Conservation (phyloP, 2,797 vertebrate species). For the Spinus olivaceus region DNA sequence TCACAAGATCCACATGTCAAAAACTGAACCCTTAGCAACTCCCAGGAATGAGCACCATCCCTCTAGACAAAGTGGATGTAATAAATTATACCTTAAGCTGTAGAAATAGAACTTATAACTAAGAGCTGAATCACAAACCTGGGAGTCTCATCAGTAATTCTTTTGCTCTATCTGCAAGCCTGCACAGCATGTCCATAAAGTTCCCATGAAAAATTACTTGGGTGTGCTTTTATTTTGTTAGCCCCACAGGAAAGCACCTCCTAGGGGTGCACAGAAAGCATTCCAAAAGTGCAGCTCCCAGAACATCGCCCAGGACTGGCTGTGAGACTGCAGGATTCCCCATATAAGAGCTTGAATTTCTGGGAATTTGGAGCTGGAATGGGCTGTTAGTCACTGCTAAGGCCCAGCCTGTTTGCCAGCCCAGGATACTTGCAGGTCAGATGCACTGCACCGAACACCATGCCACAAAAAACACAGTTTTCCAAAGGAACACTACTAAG, state of each 20-base stretch:
- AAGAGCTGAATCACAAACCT: not conserved
- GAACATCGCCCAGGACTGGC: not conserved
- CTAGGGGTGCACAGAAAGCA: not conserved
- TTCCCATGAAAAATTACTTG: not conserved
- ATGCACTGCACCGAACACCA: accelerated
- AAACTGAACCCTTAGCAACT: not conserved
- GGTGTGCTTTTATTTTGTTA: accelerated
- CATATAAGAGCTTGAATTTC: accelerated
- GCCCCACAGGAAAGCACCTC: not conserved
- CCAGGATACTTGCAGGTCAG: not conserved
- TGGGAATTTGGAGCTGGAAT: not conserved
- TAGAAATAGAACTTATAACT: not conserved
- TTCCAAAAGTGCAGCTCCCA: not conserved
- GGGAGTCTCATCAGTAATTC: not conserved
- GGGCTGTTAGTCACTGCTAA: not conserved
- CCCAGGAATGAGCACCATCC: not conserved
- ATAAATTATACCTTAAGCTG: not conserved
- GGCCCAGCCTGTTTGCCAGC: not conserved
- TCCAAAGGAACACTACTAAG: not conserved
- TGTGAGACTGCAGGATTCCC: accelerated
- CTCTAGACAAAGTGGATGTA: accelerated
- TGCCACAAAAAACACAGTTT: accelerated
- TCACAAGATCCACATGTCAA: not conserved
- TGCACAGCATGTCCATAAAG: not conserved
- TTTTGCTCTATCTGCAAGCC: not conserved